A percentile compares a stretch with the other conserved stretches of the same genome.
phyloP scores from a whole-genome alignment of 1,140 invertebrate genomes.

The Heliconius nattereri region DNA sequence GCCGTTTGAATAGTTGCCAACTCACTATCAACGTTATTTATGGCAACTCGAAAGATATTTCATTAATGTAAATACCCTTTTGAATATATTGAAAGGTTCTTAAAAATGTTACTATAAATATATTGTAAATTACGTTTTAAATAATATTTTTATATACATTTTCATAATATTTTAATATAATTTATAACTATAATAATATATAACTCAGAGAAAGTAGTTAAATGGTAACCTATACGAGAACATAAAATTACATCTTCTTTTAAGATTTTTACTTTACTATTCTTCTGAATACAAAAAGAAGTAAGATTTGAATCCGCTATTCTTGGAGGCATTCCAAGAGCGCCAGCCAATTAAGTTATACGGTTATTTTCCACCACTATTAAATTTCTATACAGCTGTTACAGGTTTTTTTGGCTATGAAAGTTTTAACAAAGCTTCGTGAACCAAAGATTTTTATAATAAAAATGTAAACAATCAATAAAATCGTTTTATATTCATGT shows the following conservation, averaged over 20 bases:
- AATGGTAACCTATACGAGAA: not conserved
- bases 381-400: not conserved
- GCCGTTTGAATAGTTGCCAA: not conserved
- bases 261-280: not conserved
- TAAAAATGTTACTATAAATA: too few relatives aligned
- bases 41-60: not conserved
- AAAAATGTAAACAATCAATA: too few relatives aligned
- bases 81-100: not conserved
- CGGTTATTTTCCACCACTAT: not conserved
- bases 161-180: too few relatives aligned
- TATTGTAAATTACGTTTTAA: too few relatives aligned
- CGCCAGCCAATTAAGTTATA: not conserved
- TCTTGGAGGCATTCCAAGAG: not conserved
- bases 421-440: not conserved
- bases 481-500: too few relatives aligned
- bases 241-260: too few relatives aligned
- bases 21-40: not conserved
- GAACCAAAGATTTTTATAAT: not conserved
- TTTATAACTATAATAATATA: not conserved
- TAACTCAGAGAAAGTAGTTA: not conserved
- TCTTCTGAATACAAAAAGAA: not conserved
- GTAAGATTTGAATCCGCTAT: conserved; percentile 3
- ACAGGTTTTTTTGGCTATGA: not conserved
- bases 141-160: too few relatives aligned
- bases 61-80: not conserved